These are phyloP conservation scores for Corythornis vintsioides DNA, from an alignment of 2,113 vertebrate genomes.

Conservation along the genomic window DNA sequence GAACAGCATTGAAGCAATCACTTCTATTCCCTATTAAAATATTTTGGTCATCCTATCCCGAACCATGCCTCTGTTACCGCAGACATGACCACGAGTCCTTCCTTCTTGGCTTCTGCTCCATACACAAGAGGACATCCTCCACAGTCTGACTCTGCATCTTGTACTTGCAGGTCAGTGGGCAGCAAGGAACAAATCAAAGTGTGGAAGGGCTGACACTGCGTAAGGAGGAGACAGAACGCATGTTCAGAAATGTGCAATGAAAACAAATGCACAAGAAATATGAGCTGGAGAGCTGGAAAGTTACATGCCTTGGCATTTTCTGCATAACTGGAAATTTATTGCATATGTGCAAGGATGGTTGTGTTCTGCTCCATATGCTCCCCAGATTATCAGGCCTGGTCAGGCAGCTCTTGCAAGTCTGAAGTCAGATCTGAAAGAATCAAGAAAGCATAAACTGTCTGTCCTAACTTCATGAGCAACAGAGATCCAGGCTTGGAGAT, in stretches of 20 bases:
- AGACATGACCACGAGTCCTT: not conserved
- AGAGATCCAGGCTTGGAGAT: not conserved
- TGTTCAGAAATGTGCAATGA: not conserved
- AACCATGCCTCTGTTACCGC: not conserved
- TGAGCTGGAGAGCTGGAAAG: not conserved
- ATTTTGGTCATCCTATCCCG: not conserved
- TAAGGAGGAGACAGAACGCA: not conserved
- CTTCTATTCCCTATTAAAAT: not conserved
- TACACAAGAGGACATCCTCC: not conserved
- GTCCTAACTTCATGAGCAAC: not conserved
- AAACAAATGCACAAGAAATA: not conserved
- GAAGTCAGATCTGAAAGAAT: slow-evolving; percentile 3
- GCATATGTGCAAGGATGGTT: not conserved
- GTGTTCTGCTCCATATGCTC: not conserved
- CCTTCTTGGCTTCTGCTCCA: not conserved
- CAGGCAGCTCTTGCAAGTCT: not conserved
- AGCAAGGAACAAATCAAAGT: not conserved
- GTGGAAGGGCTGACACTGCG: not conserved
- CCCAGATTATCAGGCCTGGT: not conserved
- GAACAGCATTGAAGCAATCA: not conserved
- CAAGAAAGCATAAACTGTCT: not conserved
- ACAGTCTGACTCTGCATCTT: not conserved
- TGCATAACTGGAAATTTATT: not conserved
- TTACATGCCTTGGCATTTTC: not conserved
- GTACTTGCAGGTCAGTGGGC: not conserved